Evolutionary conservation across 2,113 vertebrate species (phyloP).

Genomic region (Nyctibius bracteatus): DNA sequence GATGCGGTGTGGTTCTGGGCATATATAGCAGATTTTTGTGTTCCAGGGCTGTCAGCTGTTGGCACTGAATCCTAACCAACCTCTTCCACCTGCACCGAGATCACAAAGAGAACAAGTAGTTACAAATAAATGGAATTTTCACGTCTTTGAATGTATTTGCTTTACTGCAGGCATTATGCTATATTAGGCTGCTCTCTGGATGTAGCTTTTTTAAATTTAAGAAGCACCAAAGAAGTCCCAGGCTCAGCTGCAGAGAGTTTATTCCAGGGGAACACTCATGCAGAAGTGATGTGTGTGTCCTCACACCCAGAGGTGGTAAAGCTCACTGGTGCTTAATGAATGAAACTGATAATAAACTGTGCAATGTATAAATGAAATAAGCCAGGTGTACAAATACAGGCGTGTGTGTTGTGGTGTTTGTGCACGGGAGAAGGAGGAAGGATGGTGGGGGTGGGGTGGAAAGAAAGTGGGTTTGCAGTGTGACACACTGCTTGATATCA

Average conservation of each 20-base stretch:
- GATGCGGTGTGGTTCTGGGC: background rate
- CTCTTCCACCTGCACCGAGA: slow-evolving; percentile 3
- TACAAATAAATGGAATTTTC: slow-evolving; percentile 33
- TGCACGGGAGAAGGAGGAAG: background rate
- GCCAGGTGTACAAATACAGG: background rate
- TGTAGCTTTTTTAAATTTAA: background rate
- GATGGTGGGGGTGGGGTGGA: background rate
- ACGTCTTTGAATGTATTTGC: background rate
- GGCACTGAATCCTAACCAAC: background rate
- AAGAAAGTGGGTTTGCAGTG: background rate
- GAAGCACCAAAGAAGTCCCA: background rate
- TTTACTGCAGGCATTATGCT: background rate
- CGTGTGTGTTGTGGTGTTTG: background rate
- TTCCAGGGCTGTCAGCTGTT: background rate
- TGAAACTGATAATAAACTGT: background rate
- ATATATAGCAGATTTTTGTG: background rate
- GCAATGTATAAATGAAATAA: background rate
- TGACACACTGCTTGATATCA: background rate
- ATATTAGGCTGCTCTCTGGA: background rate
- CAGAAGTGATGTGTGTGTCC: background rate
- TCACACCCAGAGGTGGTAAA: background rate
- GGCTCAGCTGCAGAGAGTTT: background rate
- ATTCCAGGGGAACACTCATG: background rate
- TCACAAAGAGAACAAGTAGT: slow-evolving; percentile 13
- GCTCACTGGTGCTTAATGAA: background rate